Evolutionary conservation across 2,888 invertebrate genomes (phyloP).

Genomic region (Phengaris arion): DNA sequence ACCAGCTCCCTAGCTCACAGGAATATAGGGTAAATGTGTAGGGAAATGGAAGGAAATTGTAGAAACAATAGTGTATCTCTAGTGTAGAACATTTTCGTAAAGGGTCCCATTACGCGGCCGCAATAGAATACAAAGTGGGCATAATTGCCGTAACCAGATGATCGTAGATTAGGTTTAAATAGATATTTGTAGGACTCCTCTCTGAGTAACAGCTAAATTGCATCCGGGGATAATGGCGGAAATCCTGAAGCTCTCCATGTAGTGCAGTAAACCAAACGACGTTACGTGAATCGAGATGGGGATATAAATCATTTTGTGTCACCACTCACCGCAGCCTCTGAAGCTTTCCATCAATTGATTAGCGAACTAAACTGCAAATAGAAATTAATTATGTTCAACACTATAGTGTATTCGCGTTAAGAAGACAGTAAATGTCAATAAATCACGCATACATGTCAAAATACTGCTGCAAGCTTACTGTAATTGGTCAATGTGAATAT

Average conservation of each 20-base stretch:
- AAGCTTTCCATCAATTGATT: constrained; percentile 15
- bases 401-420: neutral
- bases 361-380: neutral
- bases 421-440: no score
- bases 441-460: no score
- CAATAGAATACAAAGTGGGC: neutral
- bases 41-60: neutral
- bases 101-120: neutral
- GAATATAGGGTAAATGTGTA: neutral
- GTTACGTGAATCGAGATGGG: neutral
- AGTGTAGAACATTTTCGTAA: neutral
- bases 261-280: neutral
- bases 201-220: neutral
- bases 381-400: constrained; percentile 2
- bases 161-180: neutral
- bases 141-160: neutral
- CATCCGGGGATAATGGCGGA: neutral
- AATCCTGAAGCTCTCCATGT: neutral
- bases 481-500: no score
- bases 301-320: neutral
- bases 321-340: neutral
- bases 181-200: neutral
- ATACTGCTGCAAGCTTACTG: no score
- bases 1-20: no score
- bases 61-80: neutral